Evolutionary conservation across 2,797 vertebrate species (phyloP).

Genomic region (Lophotriccus pileatus): DNA sequence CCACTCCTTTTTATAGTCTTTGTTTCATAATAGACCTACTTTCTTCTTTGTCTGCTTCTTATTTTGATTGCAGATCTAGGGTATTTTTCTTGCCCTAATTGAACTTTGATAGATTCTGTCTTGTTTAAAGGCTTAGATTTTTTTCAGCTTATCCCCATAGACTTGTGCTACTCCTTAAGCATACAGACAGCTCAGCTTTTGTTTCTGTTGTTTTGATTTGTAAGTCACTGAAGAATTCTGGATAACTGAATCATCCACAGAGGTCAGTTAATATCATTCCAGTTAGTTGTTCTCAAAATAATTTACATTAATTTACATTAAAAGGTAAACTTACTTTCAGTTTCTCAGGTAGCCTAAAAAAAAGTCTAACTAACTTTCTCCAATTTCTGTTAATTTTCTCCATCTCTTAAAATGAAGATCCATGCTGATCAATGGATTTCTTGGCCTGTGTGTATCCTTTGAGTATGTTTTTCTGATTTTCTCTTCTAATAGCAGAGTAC

Average conservation of each 20-base stretch:
- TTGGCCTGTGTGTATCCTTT: neutral
- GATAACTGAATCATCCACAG: neutral
- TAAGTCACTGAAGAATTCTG: neutral
- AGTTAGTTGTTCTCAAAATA: neutral
- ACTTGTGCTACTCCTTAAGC: neutral
- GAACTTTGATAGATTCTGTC: neutral
- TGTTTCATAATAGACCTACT: neutral
- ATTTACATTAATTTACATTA: neutral
- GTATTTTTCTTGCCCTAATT: neutral
- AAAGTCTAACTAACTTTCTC: neutral
- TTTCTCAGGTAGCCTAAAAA: neutral
- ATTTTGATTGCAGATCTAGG: neutral
- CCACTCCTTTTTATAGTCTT: neutral
- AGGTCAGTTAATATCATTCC: neutral
- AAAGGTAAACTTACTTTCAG: neutral
- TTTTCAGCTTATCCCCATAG: neutral
- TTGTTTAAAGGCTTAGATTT: neutral
- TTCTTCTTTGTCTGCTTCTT: neutral
- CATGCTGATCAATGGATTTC: neutral
- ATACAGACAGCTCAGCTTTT: neutral
- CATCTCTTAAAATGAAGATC: neutral
- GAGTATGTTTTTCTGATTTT: neutral
- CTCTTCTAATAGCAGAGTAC: neutral
- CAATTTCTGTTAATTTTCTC: neutral
- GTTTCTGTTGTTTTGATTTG: neutral